phyloP scores from a whole-genome alignment of 2,113 vertebrate species.

The Chloropsis cyanopogon region DNA sequence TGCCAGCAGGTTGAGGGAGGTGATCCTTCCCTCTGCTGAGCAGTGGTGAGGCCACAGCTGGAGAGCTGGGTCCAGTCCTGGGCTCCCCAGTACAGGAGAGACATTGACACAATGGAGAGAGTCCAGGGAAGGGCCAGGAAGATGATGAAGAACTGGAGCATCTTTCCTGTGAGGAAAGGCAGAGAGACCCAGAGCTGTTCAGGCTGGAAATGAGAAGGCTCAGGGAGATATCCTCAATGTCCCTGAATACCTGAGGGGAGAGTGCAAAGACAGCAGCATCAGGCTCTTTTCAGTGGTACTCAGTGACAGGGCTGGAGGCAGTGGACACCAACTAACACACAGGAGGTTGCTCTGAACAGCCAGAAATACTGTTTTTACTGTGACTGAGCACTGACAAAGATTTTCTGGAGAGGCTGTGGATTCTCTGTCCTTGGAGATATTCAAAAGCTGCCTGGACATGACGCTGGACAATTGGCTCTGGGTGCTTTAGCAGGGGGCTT shows the following conservation, averaged over 20 bases:
- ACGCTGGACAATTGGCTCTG: not conserved
- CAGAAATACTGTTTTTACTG: not conserved
- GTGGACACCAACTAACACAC: rapidly evolving
- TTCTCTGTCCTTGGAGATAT: not conserved
- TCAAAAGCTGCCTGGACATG: not conserved
- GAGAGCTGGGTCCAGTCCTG: not conserved
- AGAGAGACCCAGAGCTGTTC: not conserved
- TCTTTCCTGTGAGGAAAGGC: not conserved
- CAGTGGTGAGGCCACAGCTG: not conserved
- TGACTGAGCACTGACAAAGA: not conserved
- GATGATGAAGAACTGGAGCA: not conserved
- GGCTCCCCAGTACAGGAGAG: not conserved
- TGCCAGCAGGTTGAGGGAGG: rapidly evolving
- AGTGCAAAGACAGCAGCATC: rapidly evolving
- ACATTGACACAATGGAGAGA: not conserved
- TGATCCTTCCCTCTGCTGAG: not conserved
- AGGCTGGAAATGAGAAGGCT: not conserved
- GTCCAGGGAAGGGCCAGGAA: rapidly evolving
- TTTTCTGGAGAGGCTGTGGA: not conserved
- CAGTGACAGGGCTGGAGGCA: not conserved
- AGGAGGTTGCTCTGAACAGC: not conserved
- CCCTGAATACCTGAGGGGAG: not conserved
- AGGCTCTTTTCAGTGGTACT: not conserved
- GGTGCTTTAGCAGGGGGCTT: not conserved
- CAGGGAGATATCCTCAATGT: not conserved